Conservation (phyloP, 2,888 invertebrate species). For the Drosophila cracens region DNA sequence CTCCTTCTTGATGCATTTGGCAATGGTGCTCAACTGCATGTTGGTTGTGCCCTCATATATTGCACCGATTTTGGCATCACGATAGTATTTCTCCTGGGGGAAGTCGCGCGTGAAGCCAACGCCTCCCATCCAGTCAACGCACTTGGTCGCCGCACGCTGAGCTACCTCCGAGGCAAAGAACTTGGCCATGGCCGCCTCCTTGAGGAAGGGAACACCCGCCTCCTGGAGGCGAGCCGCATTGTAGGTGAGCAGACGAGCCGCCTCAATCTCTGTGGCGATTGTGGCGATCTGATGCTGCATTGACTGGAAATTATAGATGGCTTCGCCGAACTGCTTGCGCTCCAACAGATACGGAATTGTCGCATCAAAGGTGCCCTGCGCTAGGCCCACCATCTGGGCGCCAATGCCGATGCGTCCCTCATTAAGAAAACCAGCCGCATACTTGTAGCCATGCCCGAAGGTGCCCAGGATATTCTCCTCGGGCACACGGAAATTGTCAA, state of each 20-base stretch:
- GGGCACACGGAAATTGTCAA: conserved; percentile 96
- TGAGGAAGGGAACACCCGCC: conserved; percentile 92
- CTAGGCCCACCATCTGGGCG: conserved; percentile 97
- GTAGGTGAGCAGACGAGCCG: conserved; percentile 95
- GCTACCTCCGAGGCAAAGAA: conserved; percentile 96
- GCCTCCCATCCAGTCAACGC: conserved; percentile 99
- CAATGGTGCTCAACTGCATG: conserved; percentile 98
- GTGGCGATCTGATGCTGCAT: conserved; percentile 98
- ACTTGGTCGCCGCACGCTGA: conserved; percentile 94
- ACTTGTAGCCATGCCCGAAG: conserved; percentile 97
- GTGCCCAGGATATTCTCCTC: conserved; percentile 93
- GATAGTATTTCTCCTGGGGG: conserved; percentile 97
- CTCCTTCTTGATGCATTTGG: conserved; percentile 92
- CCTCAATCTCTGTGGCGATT: conserved; percentile 94
- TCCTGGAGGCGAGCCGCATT: conserved; percentile 97
- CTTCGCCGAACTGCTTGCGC: conserved; percentile 96
- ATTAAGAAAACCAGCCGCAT: conserved; percentile 97
- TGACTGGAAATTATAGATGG: conserved; percentile 95
- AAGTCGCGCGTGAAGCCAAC: conserved; percentile 98
- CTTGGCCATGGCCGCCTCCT: conserved; percentile 99
- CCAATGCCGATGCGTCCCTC: conserved; percentile 96
- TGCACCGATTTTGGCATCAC: conserved; percentile 98
- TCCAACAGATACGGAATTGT: conserved; percentile 98
- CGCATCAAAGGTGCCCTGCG: conserved; percentile 97
- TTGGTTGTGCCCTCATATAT: conserved; percentile 99